Base-by-base conservation (phyloP, 2,113 vertebrate genomes). In the Amphilophus citrinellus region DNA sequence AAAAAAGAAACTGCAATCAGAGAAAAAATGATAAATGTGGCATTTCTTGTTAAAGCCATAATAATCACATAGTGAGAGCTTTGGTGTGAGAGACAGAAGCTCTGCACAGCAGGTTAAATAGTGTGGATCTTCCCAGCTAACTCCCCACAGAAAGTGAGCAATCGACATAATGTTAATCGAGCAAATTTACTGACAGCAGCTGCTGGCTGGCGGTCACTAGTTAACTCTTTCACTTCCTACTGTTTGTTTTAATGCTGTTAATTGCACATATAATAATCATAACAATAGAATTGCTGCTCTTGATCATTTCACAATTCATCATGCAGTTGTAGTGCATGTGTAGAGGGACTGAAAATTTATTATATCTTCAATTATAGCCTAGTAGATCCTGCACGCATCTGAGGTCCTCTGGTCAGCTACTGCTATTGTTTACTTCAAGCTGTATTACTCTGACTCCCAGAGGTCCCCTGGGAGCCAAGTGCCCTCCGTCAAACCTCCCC, bases 371-470 rank as follows among this genome's bases (percentile, higher is more conserved):
- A 94, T 92, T 90, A 81, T 66, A 84, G 84, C 57, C 62, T 68
- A 59, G 53, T 84, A 63, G 50, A 88, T 90, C 82, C 79, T 58
- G 56, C 63, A 61, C 86, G 77, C 84, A 88, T 91, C 84, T 80
- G 84, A 84, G 84, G 91, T 87, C 87, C 84, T 82, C 80, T 87
- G 94, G 95, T 94, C 95, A 94, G 88, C 90, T 84, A 85, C 73
- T 85, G 86, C 91, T 94, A 92, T 95, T 95, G 94, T 95, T 94
- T 93, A 93, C 91, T 91, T 93, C 91, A 90, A 93, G 86, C 88
- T 88, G 60, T 79, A 80, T 95, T 95, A 93, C 89, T 94, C 87
- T 94, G 90, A 93, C 88, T 96, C 94, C 94, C 91, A 91, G 87
- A 91, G 88, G 88, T 91, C 96, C 93, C 94, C 79, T 56, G 92